Evolutionary conservation across 2,888 invertebrate genomes (phyloP).

Genomic region (Drepana falcataria): DNA sequence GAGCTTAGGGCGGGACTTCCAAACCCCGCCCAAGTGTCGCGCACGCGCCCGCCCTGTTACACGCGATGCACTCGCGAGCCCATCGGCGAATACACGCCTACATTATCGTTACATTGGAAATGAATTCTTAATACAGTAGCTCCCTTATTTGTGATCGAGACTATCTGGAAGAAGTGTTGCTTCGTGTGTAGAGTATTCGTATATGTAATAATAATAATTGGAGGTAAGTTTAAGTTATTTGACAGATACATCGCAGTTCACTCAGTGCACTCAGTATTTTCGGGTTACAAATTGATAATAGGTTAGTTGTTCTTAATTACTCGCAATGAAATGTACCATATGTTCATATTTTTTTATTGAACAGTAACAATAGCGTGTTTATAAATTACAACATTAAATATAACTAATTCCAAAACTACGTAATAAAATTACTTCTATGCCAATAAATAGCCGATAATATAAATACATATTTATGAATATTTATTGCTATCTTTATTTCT

Average conservation of each 20-base stretch:
- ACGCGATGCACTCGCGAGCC: constrained; percentile 30
- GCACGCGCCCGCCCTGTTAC: constrained; percentile 55
- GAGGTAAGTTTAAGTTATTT: too few species aligned
- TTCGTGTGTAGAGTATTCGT: constrained; percentile 13
- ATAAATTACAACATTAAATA: background rate
- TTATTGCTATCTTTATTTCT: too few species aligned
- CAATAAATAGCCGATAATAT: background rate
- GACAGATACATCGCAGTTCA: too few species aligned
- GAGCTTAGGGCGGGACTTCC: constrained; percentile 41
- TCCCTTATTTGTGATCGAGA: constrained; percentile 39
- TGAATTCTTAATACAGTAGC: constrained; percentile 67
- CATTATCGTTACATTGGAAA: constrained; percentile 71
- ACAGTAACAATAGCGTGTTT: background rate
- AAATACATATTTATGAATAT: background rate
- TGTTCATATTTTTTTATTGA: background rate
- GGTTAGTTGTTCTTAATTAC: too few species aligned
- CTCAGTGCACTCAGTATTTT: too few species aligned
- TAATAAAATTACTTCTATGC: background rate
- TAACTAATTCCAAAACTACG: background rate
- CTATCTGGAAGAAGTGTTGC: constrained; percentile 6
- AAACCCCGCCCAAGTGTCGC: constrained; percentile 58
- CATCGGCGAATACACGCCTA: constrained; percentile 66
- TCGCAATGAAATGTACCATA: background rate
- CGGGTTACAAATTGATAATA: too few species aligned
- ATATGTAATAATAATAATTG: background rate